Percentiles rank a stretch among this genome's conserved stretches.
phyloP scores from a whole-genome alignment of 2,797 vertebrate species.

The Girardinus metallicus region DNA sequence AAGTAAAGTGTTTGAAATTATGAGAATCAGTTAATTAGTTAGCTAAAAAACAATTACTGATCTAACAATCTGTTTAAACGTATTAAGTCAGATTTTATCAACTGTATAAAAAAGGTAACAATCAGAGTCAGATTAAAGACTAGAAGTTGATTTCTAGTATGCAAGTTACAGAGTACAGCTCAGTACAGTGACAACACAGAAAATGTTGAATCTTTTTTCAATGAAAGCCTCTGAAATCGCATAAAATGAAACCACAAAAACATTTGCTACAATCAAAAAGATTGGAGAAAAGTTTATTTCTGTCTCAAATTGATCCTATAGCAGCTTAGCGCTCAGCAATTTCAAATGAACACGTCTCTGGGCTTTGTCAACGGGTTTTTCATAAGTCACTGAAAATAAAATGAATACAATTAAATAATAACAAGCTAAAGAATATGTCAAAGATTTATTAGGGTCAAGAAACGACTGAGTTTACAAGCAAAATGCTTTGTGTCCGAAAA shows the following conservation, averaged over 20 bases:
- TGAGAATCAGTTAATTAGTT: not conserved
- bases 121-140: not conserved
- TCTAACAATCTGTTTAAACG: not conserved
- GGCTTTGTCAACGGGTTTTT: not conserved
- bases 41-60: not conserved
- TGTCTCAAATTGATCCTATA: not conserved
- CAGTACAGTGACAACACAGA: not conserved
- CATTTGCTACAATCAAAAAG: not conserved
- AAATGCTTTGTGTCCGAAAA: conserved; percentile 22
- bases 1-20: not conserved
- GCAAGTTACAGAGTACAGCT: not conserved
- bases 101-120: not conserved
- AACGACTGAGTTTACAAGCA: not conserved
- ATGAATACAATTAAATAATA: not conserved
- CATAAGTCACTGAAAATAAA: not conserved
- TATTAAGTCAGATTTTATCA: not conserved
- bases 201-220: not conserved
- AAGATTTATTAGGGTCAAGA: not conserved
- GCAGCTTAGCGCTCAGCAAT: not conserved
- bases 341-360: not conserved
- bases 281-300: not conserved
- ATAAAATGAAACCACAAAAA: not conserved
- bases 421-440: not conserved
- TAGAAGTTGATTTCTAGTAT: not conserved
- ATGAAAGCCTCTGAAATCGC: not conserved